A percentile compares a stretch with the other conserved stretches of the same genome.
Evolutionary conservation across 2,888 invertebrate species (phyloP).

Genomic region (Agrochola macilenta): DNA sequence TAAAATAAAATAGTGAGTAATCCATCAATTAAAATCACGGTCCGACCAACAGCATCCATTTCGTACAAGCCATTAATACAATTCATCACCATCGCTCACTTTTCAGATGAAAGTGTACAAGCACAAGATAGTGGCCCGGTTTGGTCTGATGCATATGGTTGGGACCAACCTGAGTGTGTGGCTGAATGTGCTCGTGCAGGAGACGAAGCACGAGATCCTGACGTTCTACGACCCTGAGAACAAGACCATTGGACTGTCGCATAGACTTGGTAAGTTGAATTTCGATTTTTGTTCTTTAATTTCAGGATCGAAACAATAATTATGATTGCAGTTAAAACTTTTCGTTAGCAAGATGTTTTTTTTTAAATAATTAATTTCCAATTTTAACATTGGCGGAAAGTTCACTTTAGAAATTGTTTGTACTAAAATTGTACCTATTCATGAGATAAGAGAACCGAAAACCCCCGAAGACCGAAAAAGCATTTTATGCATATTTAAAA

Average conservation of each 20-base stretch:
- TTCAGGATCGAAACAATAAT: neutral
- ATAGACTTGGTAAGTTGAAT: conserved; percentile 92
- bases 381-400: no score
- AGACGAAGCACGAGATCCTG: conserved; percentile 98
- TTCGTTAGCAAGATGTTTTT: neutral
- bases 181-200: conserved; percentile 98
- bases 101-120: conserved; percentile 97
- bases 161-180: conserved; percentile 99
- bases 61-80: conserved; percentile 32
- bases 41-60: conserved; percentile 17
- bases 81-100: conserved; percentile 41
- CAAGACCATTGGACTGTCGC: conserved; percentile 94
- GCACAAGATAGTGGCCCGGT: conserved; percentile 96
- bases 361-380: no score
- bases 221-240: conserved; percentile 97
- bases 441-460: no score
- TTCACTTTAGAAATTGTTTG: no score
- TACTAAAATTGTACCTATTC: no score
- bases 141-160: conserved; percentile 99
- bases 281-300: neutral
- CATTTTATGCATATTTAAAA: no score
- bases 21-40: conserved; percentile 55
- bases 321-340: neutral
- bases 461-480: no score
- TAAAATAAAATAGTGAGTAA: conserved; percentile 28